Conservation (phyloP, 2,888 invertebrate species). For the Andricus quercusramuli region DNA sequence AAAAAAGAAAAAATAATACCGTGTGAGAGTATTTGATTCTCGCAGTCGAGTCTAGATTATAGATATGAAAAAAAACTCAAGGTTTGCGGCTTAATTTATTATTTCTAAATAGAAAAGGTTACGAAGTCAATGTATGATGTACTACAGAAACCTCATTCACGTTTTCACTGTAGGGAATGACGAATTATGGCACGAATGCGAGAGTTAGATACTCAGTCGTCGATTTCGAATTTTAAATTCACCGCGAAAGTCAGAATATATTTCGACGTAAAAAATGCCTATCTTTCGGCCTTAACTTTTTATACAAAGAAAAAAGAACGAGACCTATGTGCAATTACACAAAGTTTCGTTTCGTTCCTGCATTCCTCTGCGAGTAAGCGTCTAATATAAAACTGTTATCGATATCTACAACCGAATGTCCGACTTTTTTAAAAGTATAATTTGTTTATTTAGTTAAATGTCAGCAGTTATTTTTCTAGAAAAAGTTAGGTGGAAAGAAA, state of each 20-base stretch:
- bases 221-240: constrained; percentile 59
- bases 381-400: constrained; percentile 28
- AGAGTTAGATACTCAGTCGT: constrained; percentile 61
- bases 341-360: constrained; percentile 59
- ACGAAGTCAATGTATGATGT: constrained; percentile 32
- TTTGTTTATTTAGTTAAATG: background rate
- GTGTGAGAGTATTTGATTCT: constrained; percentile 58
- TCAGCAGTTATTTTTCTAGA: constrained; percentile 1
- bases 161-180: constrained; percentile 44
- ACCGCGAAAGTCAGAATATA: constrained; percentile 59
- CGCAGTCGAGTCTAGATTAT: constrained; percentile 43
- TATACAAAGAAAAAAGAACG: constrained; percentile 59
- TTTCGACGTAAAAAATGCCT: constrained; percentile 63
- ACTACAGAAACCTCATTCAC: constrained; percentile 41
- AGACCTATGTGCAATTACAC: constrained; percentile 50
- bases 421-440: background rate
- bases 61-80: constrained; percentile 58
- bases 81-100: constrained; percentile 53
- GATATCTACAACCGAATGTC: constrained; percentile 18
- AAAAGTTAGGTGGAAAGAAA: background rate
- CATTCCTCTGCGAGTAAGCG: constrained; percentile 50
- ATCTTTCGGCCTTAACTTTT: constrained; percentile 74
- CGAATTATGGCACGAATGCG: constrained; percentile 53
- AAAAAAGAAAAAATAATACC: constrained; percentile 44
- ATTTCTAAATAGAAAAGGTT: constrained; percentile 49